Evolutionary conservation across 1,140 invertebrate genomes (phyloP).

Genomic region (Eciton burchellii): DNA sequence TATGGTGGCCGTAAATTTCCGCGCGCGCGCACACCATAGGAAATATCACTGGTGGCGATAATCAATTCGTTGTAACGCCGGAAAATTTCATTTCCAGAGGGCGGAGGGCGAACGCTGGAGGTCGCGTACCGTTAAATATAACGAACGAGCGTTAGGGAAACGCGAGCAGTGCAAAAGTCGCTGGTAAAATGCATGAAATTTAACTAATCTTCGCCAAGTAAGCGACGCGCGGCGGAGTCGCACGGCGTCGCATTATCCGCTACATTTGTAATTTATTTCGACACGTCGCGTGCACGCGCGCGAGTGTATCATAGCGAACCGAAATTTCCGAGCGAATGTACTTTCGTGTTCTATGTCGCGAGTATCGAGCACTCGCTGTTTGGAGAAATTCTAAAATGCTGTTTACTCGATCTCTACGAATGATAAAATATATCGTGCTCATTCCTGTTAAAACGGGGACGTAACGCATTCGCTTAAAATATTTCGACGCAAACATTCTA

Average conservation of each 20-base stretch:
- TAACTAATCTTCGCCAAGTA: constrained; percentile 45
- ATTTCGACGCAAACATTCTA: constrained; percentile 33
- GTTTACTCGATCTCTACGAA: constrained; percentile 40
- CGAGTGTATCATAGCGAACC: neutral
- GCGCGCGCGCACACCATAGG: constrained; percentile 20
- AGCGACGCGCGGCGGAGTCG: neutral
- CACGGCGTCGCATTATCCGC: neutral
- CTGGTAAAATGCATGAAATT: constrained; percentile 43
- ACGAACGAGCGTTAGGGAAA: constrained; percentile 32
- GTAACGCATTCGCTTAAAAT: constrained; percentile 26
- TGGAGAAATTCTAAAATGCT: constrained; percentile 43
- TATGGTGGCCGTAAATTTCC: constrained; percentile 49
- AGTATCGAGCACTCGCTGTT: constrained; percentile 29
- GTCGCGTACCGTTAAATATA: constrained; percentile 51
- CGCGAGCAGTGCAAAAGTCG: constrained; percentile 14
- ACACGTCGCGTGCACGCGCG: neutral
- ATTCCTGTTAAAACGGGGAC: constrained; percentile 21
- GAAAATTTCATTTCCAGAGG: constrained; percentile 67
- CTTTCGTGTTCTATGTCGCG: neutral
- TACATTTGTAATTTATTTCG: constrained; percentile 38
- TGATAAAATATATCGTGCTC: constrained; percentile 28
- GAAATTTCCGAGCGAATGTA: constrained; percentile 20
- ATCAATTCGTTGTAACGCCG: constrained; percentile 64
- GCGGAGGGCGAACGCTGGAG: constrained; percentile 16
- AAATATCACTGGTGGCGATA: constrained; percentile 51